Percentiles rank a stretch among this genome's conserved stretches.
phyloP scores from a whole-genome alignment of 2,113 vertebrate species.

The Patagioenas fasciata region DNA sequence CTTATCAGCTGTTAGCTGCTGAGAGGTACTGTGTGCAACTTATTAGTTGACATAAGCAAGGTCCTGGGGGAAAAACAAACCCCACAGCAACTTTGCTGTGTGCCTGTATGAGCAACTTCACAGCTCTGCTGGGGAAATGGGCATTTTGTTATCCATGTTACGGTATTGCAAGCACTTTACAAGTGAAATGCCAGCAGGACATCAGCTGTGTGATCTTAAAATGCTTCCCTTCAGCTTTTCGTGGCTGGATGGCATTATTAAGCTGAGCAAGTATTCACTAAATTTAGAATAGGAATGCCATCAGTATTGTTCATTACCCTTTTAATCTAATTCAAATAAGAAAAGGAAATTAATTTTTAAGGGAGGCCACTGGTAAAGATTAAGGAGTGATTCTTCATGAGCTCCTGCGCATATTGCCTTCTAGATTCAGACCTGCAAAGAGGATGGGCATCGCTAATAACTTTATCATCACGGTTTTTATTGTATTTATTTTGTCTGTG shows the following conservation, averaged over 20 bases:
- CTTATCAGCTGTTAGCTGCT: constrained; percentile 18
- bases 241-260: not conserved
- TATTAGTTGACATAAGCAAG: constrained; percentile 30
- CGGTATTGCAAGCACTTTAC: not conserved
- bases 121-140: not conserved
- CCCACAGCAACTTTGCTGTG: not conserved
- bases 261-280: not conserved
- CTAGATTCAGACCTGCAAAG: not conserved
- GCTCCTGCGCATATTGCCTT: not conserved
- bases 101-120: not conserved
- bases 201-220: not conserved
- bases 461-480: not conserved
- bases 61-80: not conserved
- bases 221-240: not conserved
- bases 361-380: not conserved
- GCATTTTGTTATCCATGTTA: not conserved
- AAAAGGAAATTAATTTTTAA: constrained; percentile 40
- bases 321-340: not conserved
- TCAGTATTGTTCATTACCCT: not conserved
- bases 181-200: not conserved
- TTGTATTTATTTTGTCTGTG: not conserved
- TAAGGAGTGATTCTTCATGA: not conserved
- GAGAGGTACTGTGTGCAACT: not conserved
- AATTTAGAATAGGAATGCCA: not conserved
- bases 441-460: not conserved